These are phyloP conservation scores for Cyclargus thomasi DNA, from an alignment of 1,140 invertebrate species.

Conservation along the genomic window DNA sequence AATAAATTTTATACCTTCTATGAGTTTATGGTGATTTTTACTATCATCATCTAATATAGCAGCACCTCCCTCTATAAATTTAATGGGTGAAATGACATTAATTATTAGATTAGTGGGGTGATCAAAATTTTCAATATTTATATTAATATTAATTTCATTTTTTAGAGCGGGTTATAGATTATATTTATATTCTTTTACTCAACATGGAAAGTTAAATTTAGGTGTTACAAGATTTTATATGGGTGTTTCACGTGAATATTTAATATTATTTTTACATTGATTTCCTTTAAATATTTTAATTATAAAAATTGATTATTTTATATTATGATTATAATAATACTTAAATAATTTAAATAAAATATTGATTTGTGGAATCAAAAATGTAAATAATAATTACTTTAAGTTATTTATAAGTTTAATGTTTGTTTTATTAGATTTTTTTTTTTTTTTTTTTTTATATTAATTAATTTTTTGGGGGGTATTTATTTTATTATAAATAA, in stretches of 20 bases:
- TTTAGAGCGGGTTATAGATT: conserved; percentile 67
- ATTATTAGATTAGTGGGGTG: conserved; percentile 75
- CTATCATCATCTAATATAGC: conserved; percentile 72
- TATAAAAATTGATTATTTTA: conserved; percentile 73
- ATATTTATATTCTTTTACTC: conserved; percentile 75
- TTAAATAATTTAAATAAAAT: conserved; percentile 79
- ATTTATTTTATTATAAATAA: conserved; percentile 68
- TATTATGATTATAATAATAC: conserved; percentile 66
- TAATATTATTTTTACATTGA: conserved; percentile 77
- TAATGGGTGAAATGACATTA: conserved; percentile 76
- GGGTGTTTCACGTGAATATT: conserved; percentile 73
- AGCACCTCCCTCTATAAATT: conserved; percentile 65
- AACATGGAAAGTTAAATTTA: conserved; percentile 74
- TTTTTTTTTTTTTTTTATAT: conserved; percentile 52
- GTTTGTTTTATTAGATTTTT: conserved; percentile 55
- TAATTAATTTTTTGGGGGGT: conserved; percentile 42
- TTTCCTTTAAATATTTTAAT: conserved; percentile 77
- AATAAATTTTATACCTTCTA: conserved; percentile 66
- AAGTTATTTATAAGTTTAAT: conserved; percentile 56
- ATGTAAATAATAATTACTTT: conserved; percentile 64
- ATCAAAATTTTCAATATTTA: conserved; percentile 64
- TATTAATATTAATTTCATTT: conserved; percentile 71
- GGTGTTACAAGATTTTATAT: conserved; percentile 56
- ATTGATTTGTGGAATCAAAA: conserved; percentile 78
- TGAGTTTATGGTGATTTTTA: conserved; percentile 79